Percentiles rank a stretch among this genome's conserved stretches.
Conservation (phyloP, 2,797 vertebrate genomes). For the Pseudocheirus occidentalis region DNA sequence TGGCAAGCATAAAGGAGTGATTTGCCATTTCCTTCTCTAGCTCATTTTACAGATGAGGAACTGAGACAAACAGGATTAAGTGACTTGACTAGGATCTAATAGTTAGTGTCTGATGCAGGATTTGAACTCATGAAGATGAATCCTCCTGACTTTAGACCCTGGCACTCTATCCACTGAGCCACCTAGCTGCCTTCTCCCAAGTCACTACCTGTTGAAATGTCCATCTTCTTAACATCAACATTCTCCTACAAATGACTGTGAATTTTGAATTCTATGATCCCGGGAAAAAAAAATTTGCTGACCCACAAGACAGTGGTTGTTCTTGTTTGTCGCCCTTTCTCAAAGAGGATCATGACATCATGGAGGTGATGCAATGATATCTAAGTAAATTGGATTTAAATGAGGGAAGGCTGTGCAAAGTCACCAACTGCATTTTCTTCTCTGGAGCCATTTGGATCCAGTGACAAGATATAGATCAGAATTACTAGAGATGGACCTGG, state of each 20-base stretch:
- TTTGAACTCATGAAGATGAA: background rate
- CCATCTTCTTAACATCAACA: background rate
- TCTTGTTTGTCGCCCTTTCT: too few species aligned
- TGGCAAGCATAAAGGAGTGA: background rate
- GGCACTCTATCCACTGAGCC: background rate
- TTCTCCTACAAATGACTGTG: background rate
- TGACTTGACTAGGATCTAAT: background rate
- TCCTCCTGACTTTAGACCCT: background rate
- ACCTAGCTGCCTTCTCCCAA: background rate
- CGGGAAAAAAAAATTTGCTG: background rate
- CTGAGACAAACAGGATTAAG: background rate
- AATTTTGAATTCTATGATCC: background rate
- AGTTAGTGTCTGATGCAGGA: background rate
- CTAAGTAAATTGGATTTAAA: too few species aligned
- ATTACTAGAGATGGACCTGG: too few species aligned
- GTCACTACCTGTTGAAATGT: background rate
- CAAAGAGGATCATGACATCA: too few species aligned
- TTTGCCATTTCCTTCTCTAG: background rate
- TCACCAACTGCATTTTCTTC: too few species aligned
- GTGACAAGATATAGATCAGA: too few species aligned
- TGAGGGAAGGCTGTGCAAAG: too few species aligned
- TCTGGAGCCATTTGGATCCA: too few species aligned
- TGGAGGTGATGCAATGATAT: too few species aligned
- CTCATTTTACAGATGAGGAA: background rate
- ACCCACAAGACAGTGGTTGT: background rate